Percentiles rank a stretch among this genome's conserved stretches.
phyloP scores from a whole-genome alignment of 2,888 invertebrate genomes.

The Bimastos eiseni region DNA sequence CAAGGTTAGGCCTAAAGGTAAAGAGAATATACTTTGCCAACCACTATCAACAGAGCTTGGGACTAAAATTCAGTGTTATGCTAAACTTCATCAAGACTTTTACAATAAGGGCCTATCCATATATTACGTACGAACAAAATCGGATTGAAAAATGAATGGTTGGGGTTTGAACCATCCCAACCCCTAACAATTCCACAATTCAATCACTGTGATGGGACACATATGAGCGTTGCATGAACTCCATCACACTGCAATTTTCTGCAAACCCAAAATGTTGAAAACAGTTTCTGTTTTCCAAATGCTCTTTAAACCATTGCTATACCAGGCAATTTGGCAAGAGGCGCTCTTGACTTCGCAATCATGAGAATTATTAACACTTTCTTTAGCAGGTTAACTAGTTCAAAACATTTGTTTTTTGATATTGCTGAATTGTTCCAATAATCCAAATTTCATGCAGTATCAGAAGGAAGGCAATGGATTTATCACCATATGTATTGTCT shows the following conservation, averaged over 20 bases:
- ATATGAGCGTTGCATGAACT: too few relatives aligned
- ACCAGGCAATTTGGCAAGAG: too few relatives aligned
- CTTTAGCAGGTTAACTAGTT: neutral
- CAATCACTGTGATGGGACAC: too few relatives aligned
- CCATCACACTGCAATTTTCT: too few relatives aligned
- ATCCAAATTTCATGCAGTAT: neutral
- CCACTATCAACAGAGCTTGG: neutral
- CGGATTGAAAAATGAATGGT: too few relatives aligned
- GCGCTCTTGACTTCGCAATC: neutral
- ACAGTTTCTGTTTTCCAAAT: neutral
- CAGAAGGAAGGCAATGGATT: constrained; percentile 13
- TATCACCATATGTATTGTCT: neutral
- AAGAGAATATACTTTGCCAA: neutral
- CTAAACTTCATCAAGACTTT: neutral
- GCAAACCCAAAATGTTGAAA: too few relatives aligned
- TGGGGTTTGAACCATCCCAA: too few relatives aligned
- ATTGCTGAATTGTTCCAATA: neutral
- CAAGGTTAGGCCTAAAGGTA: too few relatives aligned
- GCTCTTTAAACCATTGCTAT: neutral
- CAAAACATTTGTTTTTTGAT: neutral
- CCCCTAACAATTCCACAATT: too few relatives aligned
- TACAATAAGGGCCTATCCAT: too few relatives aligned
- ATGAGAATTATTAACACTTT: neutral
- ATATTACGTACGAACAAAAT: too few relatives aligned
- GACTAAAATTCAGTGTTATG: neutral